These are phyloP conservation scores for Andrena hattorfiana DNA, from an alignment of 2,888 invertebrate species.

Conservation along the genomic window DNA sequence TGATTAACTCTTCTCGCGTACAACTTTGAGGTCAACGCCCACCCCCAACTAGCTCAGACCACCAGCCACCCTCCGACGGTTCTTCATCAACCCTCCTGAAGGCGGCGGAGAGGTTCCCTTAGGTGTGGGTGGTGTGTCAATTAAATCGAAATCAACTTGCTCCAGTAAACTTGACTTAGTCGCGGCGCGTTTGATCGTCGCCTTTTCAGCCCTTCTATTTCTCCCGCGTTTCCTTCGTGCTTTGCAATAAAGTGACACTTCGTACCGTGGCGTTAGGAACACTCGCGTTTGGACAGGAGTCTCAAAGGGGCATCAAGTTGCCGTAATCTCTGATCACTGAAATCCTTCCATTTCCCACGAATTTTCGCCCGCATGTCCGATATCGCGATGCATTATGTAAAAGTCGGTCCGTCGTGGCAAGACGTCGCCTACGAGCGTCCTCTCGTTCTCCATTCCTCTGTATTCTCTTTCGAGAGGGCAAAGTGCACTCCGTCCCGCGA, in stretches of 20 bases:
- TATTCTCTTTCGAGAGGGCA: slow-evolving; percentile 40
- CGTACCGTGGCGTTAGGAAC: too few species aligned
- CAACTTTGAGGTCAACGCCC: slow-evolving; percentile 42
- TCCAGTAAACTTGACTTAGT: slow-evolving; percentile 67
- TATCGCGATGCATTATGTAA: slow-evolving; percentile 65
- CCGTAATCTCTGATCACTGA: neutral
- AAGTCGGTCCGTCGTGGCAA: slow-evolving; percentile 42
- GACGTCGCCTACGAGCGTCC: slow-evolving; percentile 26
- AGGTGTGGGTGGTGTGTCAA: slow-evolving; percentile 65
- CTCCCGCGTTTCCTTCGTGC: too few species aligned
- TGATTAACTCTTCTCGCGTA: slow-evolving; percentile 32
- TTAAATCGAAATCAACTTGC: slow-evolving; percentile 76
- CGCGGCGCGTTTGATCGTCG: slow-evolving; percentile 64
- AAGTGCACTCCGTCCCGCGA: slow-evolving; percentile 54
- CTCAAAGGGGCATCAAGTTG: too few species aligned
- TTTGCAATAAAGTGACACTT: too few species aligned
- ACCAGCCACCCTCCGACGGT: neutral
- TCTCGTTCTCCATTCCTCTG: slow-evolving; percentile 31
- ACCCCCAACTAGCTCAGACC: slow-evolving; percentile 1
- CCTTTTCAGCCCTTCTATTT: neutral
- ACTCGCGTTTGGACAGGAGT: too few species aligned
- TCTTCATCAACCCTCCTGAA: slow-evolving; percentile 30
- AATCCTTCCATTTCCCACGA: neutral
- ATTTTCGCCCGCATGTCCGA: slow-evolving; percentile 20
- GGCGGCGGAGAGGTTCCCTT: slow-evolving; percentile 26